phyloP scores from a whole-genome alignment of 2,113 vertebrate species.

The Brachionichthys hirsutus region DNA sequence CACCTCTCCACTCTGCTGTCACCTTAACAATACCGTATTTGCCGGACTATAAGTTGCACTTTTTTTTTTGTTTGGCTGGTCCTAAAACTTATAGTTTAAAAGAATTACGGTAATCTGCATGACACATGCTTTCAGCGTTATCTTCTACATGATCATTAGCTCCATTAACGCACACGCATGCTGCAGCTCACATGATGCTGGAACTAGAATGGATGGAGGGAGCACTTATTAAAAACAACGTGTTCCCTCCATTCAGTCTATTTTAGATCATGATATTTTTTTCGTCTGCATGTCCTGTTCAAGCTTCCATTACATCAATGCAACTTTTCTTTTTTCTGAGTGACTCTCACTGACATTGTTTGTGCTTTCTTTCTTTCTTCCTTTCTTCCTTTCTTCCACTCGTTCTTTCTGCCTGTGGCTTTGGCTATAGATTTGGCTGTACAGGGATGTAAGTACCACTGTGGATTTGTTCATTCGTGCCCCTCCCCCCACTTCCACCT shows the following conservation, averaged over 20 bases:
- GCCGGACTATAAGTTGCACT: no score
- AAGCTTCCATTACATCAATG: slow-evolving; percentile 60
- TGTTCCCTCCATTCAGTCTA: slow-evolving; percentile 42
- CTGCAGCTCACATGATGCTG: slow-evolving; percentile 20
- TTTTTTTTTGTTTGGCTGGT: no score
- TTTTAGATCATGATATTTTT: slow-evolving; percentile 42
- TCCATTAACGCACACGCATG: slow-evolving; percentile 40
- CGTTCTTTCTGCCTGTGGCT: slow-evolving; percentile 98
- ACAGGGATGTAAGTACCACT: slow-evolving; percentile 99
- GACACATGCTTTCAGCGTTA: slow-evolving; percentile 36
- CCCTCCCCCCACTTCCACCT: slow-evolving; percentile 40
- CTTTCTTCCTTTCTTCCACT: slow-evolving; percentile 55
- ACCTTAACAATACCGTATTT: slow-evolving; percentile 30
- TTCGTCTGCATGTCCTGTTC: slow-evolving; percentile 63
- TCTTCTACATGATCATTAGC: slow-evolving; percentile 26
- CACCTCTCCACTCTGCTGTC: slow-evolving; percentile 24
- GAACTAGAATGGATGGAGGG: slow-evolving; percentile 34
- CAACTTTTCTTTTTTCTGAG: slow-evolving; percentile 71
- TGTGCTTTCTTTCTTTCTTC: slow-evolving; percentile 72
- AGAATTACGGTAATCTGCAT: no score
- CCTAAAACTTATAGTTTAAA: no score
- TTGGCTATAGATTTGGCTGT: slow-evolving; percentile 99
- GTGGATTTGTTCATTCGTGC: slow-evolving; percentile 74
- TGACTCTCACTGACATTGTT: slow-evolving; percentile 75
- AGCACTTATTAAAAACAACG: slow-evolving; percentile 22